A percentile compares a stretch with the other conserved stretches of the same genome.
These are phyloP conservation scores for Silurus aristotelis DNA, from an alignment of 2,797 vertebrate species.

Conservation along the genomic window DNA sequence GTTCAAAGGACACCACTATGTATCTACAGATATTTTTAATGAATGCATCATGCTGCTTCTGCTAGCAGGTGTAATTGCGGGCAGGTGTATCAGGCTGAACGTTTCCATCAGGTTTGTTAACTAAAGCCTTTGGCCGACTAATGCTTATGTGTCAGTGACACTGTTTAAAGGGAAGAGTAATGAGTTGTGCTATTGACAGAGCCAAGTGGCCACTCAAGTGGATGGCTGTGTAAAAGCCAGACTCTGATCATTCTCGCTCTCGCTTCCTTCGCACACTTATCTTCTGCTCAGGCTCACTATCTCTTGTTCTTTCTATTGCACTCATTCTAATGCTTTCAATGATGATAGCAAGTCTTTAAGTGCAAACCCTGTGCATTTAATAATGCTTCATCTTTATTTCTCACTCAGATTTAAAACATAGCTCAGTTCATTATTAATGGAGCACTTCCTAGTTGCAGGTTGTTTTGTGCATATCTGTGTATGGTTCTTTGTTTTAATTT, in stretches of 20 bases:
- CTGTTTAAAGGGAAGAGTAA: constrained; percentile 54
- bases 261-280: constrained; percentile 21
- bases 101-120: constrained; percentile 49
- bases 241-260: constrained; percentile 35
- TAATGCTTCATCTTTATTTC: constrained; percentile 11
- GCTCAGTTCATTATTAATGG: constrained; percentile 49
- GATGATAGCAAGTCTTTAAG: constrained; percentile 13
- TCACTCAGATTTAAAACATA: constrained; percentile 40
- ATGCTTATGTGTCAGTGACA: constrained; percentile 47
- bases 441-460: constrained; percentile 1
- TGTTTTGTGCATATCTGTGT: neutral
- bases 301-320: constrained; percentile 8
- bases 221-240: constrained; percentile 42
- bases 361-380: constrained; percentile 24
- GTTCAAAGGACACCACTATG: constrained; percentile 48
- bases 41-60: constrained; percentile 36
- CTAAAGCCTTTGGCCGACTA: constrained; percentile 29
- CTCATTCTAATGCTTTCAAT: constrained; percentile 21
- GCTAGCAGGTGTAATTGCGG: constrained; percentile 44
- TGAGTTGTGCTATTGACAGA: constrained; percentile 57
- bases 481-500: neutral
- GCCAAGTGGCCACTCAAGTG: constrained; percentile 51
- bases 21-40: constrained; percentile 49
- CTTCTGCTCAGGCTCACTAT: constrained; percentile 20
- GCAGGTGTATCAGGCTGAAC: constrained; percentile 44